Base-by-base conservation (phyloP, 2,113 vertebrate genomes). In the Xenus cinereus region DNA sequence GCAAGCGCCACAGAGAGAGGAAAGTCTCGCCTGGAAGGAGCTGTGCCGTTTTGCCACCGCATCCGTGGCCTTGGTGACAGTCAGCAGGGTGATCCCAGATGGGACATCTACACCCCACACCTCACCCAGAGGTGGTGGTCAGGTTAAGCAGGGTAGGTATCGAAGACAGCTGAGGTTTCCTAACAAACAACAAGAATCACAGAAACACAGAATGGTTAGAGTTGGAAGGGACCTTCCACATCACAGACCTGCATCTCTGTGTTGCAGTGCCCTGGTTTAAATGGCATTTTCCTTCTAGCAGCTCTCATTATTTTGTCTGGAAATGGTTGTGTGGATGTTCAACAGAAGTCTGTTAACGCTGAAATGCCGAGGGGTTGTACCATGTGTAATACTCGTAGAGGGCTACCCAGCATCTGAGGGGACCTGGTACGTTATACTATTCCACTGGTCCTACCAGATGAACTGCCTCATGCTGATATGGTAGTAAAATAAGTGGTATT, bases 81-180 rank as follows among this genome's bases (percentile, higher is more conserved):
- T 9, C 46, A 72, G 60, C 51, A 45, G 24, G 48, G 67, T 5
- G 4, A 75, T 39, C n/a, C 41, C 51, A 46, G 18, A 11, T 3
- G 39, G 45, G n/a, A 15, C 1, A 6, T 14, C n/a, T n/a, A 2
- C 0, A 0, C 19, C 2, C 0, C 32, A 48, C 27, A 30, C 23
- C 24, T 46, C 45, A 33, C 19, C 13, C 53, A 32, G 60, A 69
- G 35, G 37, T 51, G 46, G 6, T 24, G 50, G 59, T 37, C 4
- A 3, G 18, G 43, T 59, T n/a, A 13, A 54, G 10, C 7, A 26
- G 12, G 17, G 1, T 1, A 16, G 20, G 4, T 6, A 26, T 28
- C 59, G 37, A 12, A 0, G 2, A 14, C 3, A 23, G 17, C 23
- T 59, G 69, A 50, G 32, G 39, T 51, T 87, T 77, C 33, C 56